phyloP scores from a whole-genome alignment of 2,888 invertebrate species.

The Pocota personata region DNA sequence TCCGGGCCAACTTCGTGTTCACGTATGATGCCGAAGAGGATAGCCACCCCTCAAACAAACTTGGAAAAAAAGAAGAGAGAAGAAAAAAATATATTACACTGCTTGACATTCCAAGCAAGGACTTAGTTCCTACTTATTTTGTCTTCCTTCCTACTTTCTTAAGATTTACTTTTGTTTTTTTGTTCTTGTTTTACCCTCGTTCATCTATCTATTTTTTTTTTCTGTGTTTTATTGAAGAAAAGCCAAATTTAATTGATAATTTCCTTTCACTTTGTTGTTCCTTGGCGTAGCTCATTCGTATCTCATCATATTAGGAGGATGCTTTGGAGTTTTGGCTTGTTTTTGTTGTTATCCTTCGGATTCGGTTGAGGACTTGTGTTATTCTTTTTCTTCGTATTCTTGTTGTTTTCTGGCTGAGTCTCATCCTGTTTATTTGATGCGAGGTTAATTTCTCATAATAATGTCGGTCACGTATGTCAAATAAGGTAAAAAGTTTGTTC shows the following conservation, averaged over 20 bases:
- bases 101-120: slow-evolving; percentile 68
- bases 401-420: slow-evolving; percentile 32
- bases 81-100: slow-evolving; percentile 7
- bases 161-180: slow-evolving; percentile 14
- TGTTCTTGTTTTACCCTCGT: background rate
- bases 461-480: slow-evolving; percentile 74
- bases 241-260: slow-evolving; percentile 72
- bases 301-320: background rate
- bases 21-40: slow-evolving; percentile 10
- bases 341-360: slow-evolving; percentile 5
- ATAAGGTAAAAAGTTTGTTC: slow-evolving; percentile 74
- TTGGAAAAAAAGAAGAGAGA: slow-evolving; percentile 8
- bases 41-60: slow-evolving; percentile 21
- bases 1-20: too few relatives aligned
- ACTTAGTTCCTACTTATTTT: slow-evolving; percentile 65
- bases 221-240: slow-evolving; percentile 57
- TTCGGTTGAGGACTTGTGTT: background rate
- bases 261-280: slow-evolving; percentile 64
- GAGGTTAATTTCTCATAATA: slow-evolving; percentile 73
- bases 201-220: background rate
- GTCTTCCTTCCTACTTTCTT: slow-evolving; percentile 26
- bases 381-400: slow-evolving; percentile 6
- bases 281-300: background rate
- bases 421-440: slow-evolving; percentile 67
- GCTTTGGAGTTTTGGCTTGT: background rate